phyloP scores from a whole-genome alignment of 2,888 invertebrate genomes.

The Athetis lepigone region DNA sequence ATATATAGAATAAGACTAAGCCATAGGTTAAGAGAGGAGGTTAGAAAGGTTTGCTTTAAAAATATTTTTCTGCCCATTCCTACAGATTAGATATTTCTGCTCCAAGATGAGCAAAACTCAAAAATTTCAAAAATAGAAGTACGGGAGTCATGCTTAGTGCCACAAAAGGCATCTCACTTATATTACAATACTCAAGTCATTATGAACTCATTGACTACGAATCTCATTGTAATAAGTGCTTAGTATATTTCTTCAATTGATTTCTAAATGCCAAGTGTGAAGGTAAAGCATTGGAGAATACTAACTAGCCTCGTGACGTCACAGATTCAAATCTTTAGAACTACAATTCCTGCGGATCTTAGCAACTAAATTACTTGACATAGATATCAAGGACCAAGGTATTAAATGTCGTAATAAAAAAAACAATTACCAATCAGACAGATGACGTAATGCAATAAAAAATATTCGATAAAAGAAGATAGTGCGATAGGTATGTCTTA shows the following conservation, averaged over 20 bases:
- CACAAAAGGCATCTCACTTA: background rate
- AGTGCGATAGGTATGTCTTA: conserved; percentile 19
- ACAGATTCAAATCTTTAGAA: background rate
- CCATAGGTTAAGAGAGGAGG: too few species aligned
- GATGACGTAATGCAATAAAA: conserved; percentile 37
- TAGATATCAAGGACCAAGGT: background rate
- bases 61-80: too few species aligned
- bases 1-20: background rate
- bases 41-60: too few species aligned
- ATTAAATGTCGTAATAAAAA: background rate
- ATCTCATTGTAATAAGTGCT: conserved; percentile 15
- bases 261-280: conserved; percentile 17
- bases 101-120: too few species aligned
- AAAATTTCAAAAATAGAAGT: background rate
- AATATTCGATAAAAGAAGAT: conserved; percentile 42
- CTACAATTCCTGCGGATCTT: background rate
- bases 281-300: too few species aligned
- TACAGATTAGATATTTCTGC: too few species aligned
- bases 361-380: background rate
- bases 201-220: conserved; percentile 23
- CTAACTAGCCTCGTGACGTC: too few species aligned
- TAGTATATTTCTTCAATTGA: conserved; percentile 29
- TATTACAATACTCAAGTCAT: conserved; percentile 1
- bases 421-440: conserved; percentile 15
- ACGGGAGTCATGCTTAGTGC: background rate